Base-by-base conservation (phyloP, 2,113 vertebrate species). In the Poeciliopsis occidentalis region DNA sequence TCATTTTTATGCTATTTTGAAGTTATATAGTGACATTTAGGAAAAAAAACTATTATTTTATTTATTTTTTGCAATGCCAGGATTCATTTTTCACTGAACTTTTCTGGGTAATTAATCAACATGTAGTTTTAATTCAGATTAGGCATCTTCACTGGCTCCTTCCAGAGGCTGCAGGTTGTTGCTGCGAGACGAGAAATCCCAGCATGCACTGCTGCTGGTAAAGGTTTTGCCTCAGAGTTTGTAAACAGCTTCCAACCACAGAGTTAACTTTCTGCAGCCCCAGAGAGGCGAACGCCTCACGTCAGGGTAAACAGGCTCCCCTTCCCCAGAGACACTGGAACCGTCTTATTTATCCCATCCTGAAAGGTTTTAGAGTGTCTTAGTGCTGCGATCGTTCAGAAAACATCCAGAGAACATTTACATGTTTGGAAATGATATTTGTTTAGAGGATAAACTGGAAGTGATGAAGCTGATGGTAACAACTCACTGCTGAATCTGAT, bases 401-500 rank as follows among this genome's bases (percentile, higher is more conserved):
- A 85, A 90, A n/a, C 68, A 87, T 78, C 85, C 73, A 82, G 26
- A 68, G 66, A 34, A 84, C 77, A 68, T 82, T 85, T 80, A 71
- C 79, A 63, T 80, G 65, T 79, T 76, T 76, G 71, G 80, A 91
- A 89, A 83, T 19, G 34, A 79, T 79, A 69, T 62, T 86, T 67
- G 68, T 39, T 73, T 75, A 79, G 67, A 65, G 63, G 54, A 67
- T 84, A 64, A 83, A 81, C 75, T 67, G 19, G 63, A 73, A 1
- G 29, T 13, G 57, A 77, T 39, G 62, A 64, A 61, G 87, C 94
- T 90, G 89, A 86, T 84, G 92, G 94, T 93, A 90, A 90, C 66
- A 93, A 85, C 85, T 91, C 91, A 75, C 79, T 85, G 86, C 86
- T 91, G 85, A 60, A 78, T 88, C 84, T 82, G 92, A 94, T 91